Evolutionary conservation across 2,888 invertebrate species (phyloP).

Genomic region (Tiliacea citrago): DNA sequence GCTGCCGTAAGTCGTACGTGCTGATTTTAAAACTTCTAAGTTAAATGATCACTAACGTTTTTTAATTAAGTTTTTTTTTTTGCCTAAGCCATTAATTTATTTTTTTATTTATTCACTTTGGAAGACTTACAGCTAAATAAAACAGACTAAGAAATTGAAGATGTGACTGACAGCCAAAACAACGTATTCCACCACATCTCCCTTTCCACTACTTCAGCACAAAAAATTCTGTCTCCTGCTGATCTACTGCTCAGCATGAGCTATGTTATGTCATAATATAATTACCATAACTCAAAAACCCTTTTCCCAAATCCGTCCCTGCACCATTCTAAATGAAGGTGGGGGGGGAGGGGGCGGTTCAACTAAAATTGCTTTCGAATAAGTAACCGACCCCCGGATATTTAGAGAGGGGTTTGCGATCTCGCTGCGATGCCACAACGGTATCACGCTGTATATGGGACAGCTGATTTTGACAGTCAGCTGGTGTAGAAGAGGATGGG

Average conservation of each 20-base stretch:
- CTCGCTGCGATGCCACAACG: conserved; percentile 50
- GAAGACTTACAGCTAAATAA: too few species aligned
- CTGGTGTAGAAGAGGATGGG: conserved; percentile 9
- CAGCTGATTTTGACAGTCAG: conserved; percentile 48
- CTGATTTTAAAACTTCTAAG: too few species aligned
- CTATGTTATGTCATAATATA: not conserved
- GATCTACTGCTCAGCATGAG: too few species aligned
- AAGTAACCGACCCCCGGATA: conserved; percentile 82
- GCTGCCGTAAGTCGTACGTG: not conserved
- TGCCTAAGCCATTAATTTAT: too few species aligned
- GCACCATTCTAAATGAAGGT: conserved; percentile 82
- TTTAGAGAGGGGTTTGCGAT: conserved; percentile 65
- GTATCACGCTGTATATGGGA: conserved; percentile 13
- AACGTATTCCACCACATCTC: not conserved
- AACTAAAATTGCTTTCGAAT: conserved; percentile 90
- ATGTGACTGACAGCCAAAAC: too few species aligned
- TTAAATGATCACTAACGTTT: too few species aligned
- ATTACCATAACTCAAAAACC: not conserved
- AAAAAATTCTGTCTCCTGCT: too few species aligned
- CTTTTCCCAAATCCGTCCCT: conserved; percentile 73
- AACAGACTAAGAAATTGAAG: too few species aligned
- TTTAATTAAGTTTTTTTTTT: too few species aligned
- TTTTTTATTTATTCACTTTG: too few species aligned
- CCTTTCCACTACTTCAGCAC: not conserved
- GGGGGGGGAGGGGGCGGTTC: conserved; percentile 75